Base-by-base conservation (phyloP, 2,113 vertebrate species). In the Actenoides lindsayi region DNA sequence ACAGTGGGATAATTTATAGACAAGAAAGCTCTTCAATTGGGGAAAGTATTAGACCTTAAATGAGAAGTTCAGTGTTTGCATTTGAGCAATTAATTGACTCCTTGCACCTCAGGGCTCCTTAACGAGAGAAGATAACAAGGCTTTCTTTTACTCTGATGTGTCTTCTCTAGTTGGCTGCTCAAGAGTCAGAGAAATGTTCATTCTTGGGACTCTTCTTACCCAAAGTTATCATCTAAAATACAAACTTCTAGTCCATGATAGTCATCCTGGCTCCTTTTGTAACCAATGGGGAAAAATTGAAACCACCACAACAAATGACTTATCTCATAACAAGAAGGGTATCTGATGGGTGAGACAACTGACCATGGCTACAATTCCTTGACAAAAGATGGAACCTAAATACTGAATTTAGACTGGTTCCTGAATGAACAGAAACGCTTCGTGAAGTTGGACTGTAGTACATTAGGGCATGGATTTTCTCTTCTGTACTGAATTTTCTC, bases 1-100 rank as follows among this genome's bases (percentile, higher is more conserved):
- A 68, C 76, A 53, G 88, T 65, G 28, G 44, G 44, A 54, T 90
- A 92, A 89, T 84, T 93, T 78, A 91, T 80, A 87, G 76, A 67
- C 42, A 79, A n/a, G 48, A 89, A 71, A 75, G 33, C 30, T 84
- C 17, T 74, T 82, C 8, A 10, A n/a, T 4, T 84, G 25, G 39
- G 16, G 31, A 46, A 87, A n/a, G 17, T 48, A 71, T 78, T 48
- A 80, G 56, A 71, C 18, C 6, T 63, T 50, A 71, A 83, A 68
- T 51, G 35, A 37, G 42, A 56, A 56, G 39, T 59, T 81, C 20
- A 37, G 33, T 44, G 69, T 92, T 84, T 93, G 31, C 48, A 67
- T 83, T 59, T 64, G 56, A 64, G 30, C 24, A 70, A 13, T 50
- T 81, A 56, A 50, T 68, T 86, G 16, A 33, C 56, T 80, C 13